Conservation (phyloP, 2,888 invertebrate species). For the Callosobruchus maculatus region DNA sequence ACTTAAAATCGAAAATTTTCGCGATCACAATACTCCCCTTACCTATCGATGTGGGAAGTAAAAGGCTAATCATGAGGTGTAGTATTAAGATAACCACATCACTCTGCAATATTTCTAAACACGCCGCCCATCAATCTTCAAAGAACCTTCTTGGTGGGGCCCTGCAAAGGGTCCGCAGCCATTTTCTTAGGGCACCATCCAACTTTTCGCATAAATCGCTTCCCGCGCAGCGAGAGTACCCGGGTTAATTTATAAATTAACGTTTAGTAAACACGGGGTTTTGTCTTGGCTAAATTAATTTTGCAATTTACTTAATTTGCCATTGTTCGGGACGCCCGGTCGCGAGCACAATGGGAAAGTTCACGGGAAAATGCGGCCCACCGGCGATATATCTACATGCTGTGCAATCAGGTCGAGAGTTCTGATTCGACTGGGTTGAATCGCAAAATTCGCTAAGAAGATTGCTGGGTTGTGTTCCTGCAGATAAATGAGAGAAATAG, state of each 20-base stretch:
- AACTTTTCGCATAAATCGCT: slow-evolving; percentile 23
- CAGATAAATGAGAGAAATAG: too few species aligned
- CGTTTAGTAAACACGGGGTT: slow-evolving; percentile 15
- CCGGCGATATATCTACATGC: neutral
- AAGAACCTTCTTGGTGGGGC: neutral
- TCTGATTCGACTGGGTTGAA: neutral
- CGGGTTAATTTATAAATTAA: slow-evolving; percentile 19
- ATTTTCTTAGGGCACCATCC: slow-evolving; percentile 27
- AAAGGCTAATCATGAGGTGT: too few species aligned
- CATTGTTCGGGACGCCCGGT: slow-evolving; percentile 5
- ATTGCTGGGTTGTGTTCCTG: too few species aligned
- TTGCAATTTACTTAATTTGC: slow-evolving; percentile 14
- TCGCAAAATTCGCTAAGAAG: too few species aligned
- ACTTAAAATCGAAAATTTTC: too few species aligned
- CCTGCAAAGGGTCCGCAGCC: neutral
- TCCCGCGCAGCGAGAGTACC: slow-evolving; percentile 1
- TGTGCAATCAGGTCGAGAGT: neutral
- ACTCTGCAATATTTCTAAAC: neutral
- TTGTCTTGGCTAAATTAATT: slow-evolving; percentile 16
- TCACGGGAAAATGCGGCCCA: neutral
- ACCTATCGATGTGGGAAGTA: too few species aligned
- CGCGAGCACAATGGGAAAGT: neutral
- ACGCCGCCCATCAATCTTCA: slow-evolving; percentile 10
- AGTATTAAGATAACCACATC: neutral
- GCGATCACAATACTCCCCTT: too few species aligned